A percentile compares a stretch with the other conserved stretches of the same genome.
Conservation (phyloP, 2,797 vertebrate species). For the Pelobates cultripes region DNA sequence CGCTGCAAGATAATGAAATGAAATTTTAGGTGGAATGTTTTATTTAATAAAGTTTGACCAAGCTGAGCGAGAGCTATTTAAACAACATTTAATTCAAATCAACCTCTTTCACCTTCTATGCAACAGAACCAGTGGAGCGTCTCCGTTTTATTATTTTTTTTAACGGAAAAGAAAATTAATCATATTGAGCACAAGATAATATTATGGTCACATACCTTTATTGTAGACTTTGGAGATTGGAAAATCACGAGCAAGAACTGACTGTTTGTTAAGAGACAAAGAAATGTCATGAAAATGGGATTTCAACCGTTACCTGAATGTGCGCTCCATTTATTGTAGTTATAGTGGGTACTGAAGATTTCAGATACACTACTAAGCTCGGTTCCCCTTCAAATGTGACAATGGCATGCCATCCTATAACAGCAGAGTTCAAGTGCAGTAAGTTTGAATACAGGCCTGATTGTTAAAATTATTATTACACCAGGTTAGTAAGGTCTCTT, state of each 20-base stretch:
- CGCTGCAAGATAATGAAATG: slow-evolving; percentile 52
- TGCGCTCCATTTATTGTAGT: slow-evolving; percentile 15
- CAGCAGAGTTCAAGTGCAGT: not conserved
- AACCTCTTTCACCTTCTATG: slow-evolving; percentile 52
- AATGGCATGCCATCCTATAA: not conserved
- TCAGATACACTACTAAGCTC: slow-evolving; percentile 4
- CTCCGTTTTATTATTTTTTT: slow-evolving; percentile 36
- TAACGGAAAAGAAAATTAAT: slow-evolving; percentile 45
- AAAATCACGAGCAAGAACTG: slow-evolving; percentile 26
- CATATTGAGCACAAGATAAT: slow-evolving; percentile 46
- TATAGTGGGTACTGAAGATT: slow-evolving; percentile 11
- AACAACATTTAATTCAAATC: slow-evolving; percentile 55
- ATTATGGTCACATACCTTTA: slow-evolving; percentile 40
- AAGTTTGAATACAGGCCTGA: not conserved
- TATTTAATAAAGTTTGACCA: slow-evolving; percentile 57
- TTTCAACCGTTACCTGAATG: slow-evolving; percentile 20
- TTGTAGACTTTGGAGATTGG: slow-evolving; percentile 46
- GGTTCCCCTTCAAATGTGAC: not conserved
- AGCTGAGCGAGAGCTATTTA: slow-evolving; percentile 52
- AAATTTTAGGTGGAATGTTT: slow-evolving; percentile 54
- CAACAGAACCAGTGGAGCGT: slow-evolving; percentile 35
- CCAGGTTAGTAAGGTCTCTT: no score
- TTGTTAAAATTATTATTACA: no score
- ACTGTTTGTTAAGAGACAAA: slow-evolving; percentile 26
- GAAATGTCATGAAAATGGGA: slow-evolving; percentile 1